These are phyloP conservation scores for Drosophila kokeensis DNA, from an alignment of 2,888 invertebrate species.

Conservation along the genomic window DNA sequence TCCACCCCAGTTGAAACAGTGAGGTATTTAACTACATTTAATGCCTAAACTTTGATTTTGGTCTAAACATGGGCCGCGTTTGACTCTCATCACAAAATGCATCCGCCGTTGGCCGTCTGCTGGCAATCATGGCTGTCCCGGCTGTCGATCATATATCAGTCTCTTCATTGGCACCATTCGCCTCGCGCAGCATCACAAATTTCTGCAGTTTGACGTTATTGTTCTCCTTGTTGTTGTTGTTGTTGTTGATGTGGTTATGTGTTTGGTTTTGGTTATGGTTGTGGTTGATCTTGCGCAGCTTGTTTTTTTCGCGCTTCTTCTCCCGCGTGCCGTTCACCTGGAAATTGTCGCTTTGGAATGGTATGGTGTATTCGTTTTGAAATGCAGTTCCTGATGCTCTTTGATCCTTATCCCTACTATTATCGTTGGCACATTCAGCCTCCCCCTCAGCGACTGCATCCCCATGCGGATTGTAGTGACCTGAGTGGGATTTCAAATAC, in stretches of 20 bases:
- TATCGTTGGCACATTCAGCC: slow-evolving; percentile 20
- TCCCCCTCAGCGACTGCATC: slow-evolving; percentile 9
- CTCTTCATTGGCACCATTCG: slow-evolving; percentile 80
- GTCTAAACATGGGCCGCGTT: slow-evolving; percentile 52
- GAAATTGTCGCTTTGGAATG: slow-evolving; percentile 80
- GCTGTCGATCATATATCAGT: slow-evolving; percentile 80
- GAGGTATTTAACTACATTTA: slow-evolving; percentile 67
- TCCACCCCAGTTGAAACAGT: slow-evolving; percentile 68
- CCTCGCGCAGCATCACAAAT: slow-evolving; percentile 68
- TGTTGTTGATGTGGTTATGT: neutral
- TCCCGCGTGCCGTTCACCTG: slow-evolving; percentile 61
- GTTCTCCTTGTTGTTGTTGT: slow-evolving; percentile 64
- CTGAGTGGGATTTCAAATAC: slow-evolving; percentile 22
- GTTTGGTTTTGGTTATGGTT: slow-evolving; percentile 25
- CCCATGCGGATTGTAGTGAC: slow-evolving; percentile 54
- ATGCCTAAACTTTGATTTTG: slow-evolving; percentile 70
- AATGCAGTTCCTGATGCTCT: slow-evolving; percentile 55
- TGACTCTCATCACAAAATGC: slow-evolving; percentile 55
- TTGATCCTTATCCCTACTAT: slow-evolving; percentile 29
- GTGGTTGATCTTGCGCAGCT: slow-evolving; percentile 45
- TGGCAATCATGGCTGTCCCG: slow-evolving; percentile 3
- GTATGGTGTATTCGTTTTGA: slow-evolving; percentile 61
- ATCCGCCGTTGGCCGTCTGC: slow-evolving; percentile 25
- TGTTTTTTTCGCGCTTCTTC: slow-evolving; percentile 57
- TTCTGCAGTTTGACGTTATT: slow-evolving; percentile 77